Base-by-base conservation (phyloP, 2,888 invertebrate species). In the Thereva nobilitata region DNA sequence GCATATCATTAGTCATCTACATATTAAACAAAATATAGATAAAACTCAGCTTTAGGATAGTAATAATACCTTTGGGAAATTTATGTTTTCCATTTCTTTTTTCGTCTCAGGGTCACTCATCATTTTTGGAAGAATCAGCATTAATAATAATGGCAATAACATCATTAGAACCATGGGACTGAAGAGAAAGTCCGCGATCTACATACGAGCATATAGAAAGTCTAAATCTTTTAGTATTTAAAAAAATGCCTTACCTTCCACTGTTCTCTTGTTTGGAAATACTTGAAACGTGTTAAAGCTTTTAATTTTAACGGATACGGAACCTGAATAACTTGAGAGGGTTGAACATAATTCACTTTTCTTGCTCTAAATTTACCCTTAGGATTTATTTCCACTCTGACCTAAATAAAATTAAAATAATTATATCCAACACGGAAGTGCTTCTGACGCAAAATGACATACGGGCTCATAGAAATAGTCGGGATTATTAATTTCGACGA, bases 121-220 rank as follows among this genome's bases (percentile, higher is more conserved):
- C 87, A 97, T 89, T 80, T 96, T 97, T 0, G 97, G 97, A 75
- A 97, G 81, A 70, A 97, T 85, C 88, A 97, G 91, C 73, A 98
- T 91, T 5, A 97, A 83, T 4, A 97, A 77, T 40, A 97, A 82
- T 0, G 97, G 97, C 71, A 97, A 79, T 34, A 97, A 88, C 97
- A 97, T 98, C 93, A 97, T 97, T 70, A 98, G 85, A 4, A 97
- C 93, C 97, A 97, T 97, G 2, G 97, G 97, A 80, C 93, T 97
- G 80, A 97, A 92, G 41, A 99, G 80, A 80, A 98, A 93, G 83
- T 99, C 98, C 0, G 97, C 97, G 8, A 97, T 84, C 79, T 71
- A 37, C 9, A 61, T 49, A 8, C 23, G 12, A 38, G 3, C 40
- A 5, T 40, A 42, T 23, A 10, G 23, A 6, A 41, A 8, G 42